phyloP scores from a whole-genome alignment of 1,140 invertebrate species.

The Propsilocerus akamusi region DNA sequence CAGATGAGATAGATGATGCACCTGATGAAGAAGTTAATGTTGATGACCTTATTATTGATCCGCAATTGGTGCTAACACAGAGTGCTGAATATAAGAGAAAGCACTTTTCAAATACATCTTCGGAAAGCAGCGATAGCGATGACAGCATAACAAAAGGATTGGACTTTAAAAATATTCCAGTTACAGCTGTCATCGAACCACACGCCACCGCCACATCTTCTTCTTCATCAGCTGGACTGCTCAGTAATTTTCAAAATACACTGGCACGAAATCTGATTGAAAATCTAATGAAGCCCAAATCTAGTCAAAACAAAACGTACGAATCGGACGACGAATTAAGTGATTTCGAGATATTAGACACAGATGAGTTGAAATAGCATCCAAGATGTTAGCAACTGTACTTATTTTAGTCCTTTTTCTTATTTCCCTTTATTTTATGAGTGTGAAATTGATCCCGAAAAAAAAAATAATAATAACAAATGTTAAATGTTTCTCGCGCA shows the following conservation, averaged over 20 bases:
- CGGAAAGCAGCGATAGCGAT: neutral
- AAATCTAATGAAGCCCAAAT: neutral
- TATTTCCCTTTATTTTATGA: too few relatives aligned
- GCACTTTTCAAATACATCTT: conserved; percentile 2
- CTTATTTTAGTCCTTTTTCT: too few relatives aligned
- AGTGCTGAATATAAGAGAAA: conserved; percentile 1
- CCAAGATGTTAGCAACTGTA: too few relatives aligned
- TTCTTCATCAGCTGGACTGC: neutral
- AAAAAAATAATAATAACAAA: too few relatives aligned
- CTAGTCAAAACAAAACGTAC: neutral
- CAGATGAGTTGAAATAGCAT: too few relatives aligned
- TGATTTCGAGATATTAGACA: conserved; percentile 1
- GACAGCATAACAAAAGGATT: neutral
- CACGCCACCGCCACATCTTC: neutral
- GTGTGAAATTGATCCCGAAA: too few relatives aligned
- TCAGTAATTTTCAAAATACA: neutral
- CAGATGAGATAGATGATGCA: neutral
- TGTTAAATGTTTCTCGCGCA: too few relatives aligned
- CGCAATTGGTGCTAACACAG: neutral
- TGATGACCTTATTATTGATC: neutral
- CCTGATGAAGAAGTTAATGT: neutral
- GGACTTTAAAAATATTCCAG: conserved; percentile 2
- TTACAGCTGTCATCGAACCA: neutral
- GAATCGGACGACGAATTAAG: neutral
- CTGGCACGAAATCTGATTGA: neutral